Percentiles rank a stretch among this genome's conserved stretches.
Conservation (phyloP, 2,113 vertebrate genomes). For the Gopherus flavomarginatus region DNA sequence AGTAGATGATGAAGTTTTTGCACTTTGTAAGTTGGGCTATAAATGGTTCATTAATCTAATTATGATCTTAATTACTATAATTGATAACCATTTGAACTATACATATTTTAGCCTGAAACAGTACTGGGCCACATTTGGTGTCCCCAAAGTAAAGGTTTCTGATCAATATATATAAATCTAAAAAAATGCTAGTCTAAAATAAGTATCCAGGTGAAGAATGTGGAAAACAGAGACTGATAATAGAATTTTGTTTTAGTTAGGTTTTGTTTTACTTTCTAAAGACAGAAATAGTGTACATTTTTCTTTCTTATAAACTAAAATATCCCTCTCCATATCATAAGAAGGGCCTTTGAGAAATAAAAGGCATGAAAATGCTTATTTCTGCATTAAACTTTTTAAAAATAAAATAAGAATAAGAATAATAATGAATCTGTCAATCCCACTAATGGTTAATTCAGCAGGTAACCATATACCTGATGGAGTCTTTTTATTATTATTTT, state of each 20-base stretch:
- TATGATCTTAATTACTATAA: slow-evolving; percentile 83
- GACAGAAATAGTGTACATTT: slow-evolving; percentile 6
- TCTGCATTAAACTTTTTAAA: slow-evolving; percentile 69
- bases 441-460: slow-evolving; percentile 12
- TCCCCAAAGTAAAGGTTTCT: slow-evolving; percentile 54
- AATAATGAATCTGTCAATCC: neutral
- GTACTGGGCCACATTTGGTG: slow-evolving; percentile 59
- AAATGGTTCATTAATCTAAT: slow-evolving; percentile 86
- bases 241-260: slow-evolving; percentile 44
- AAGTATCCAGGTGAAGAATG: slow-evolving; percentile 60
- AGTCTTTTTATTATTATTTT: neutral
- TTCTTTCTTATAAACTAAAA: slow-evolving; percentile 45
- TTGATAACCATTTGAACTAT: slow-evolving; percentile 82
- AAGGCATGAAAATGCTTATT: slow-evolving; percentile 37
- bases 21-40: slow-evolving; percentile 75
- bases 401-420: neutral
- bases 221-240: slow-evolving; percentile 75
- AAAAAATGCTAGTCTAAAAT: slow-evolving; percentile 47
- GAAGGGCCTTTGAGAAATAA: slow-evolving; percentile 32
- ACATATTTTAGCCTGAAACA: slow-evolving; percentile 69
- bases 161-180: slow-evolving; percentile 29
- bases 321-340: slow-evolving; percentile 5
- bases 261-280: slow-evolving; percentile 67
- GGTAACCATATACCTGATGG: slow-evolving; percentile 16
- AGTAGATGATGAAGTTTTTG: slow-evolving; percentile 77